Evolutionary conservation across 2,888 invertebrate species (phyloP).

Genomic region (Epiblema foenella): DNA sequence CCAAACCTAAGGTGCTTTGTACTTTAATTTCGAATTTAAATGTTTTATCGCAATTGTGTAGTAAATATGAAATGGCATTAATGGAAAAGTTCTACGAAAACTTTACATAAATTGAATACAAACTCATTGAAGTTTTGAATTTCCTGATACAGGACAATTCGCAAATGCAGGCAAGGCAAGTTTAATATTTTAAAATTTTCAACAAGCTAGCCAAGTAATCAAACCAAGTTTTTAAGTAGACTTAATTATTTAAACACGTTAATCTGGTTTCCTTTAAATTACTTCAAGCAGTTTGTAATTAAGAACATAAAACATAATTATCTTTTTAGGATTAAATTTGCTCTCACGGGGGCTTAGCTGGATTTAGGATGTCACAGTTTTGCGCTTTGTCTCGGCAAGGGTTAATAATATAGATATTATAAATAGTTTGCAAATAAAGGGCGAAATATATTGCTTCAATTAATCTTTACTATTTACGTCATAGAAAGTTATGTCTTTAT

Average conservation of each 20-base stretch:
- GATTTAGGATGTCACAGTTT: constrained; percentile 2
- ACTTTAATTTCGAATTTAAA: no score
- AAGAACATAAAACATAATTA: constrained; percentile 23
- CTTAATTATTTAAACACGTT: constrained; percentile 37
- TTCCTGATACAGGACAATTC: not conserved
- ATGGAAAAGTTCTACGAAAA: not conserved
- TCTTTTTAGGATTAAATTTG: constrained; percentile 19
- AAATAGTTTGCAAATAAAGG: not conserved
- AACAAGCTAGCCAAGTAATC: constrained; percentile 30
- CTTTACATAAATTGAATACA: not conserved
- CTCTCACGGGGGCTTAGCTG: constrained; percentile 1
- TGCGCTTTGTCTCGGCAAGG: not conserved
- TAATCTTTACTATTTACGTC: not conserved
- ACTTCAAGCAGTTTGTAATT: constrained; percentile 35
- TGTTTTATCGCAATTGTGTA: not conserved
- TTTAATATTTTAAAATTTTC: constrained; percentile 9
- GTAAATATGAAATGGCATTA: not conserved
- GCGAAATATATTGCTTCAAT: not conserved
- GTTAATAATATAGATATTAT: constrained; percentile 14
- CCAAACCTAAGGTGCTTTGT: no score
- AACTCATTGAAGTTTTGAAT: constrained; percentile 1
- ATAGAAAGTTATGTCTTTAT: not conserved
- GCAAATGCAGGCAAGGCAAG: not conserved
- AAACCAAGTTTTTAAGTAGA: constrained; percentile 27
- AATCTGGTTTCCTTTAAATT: constrained; percentile 32